These are phyloP conservation scores for Dendronephthya gigantea DNA, from an alignment of 64 coral and sea anemone genomes.

Conservation along the genomic window DNA sequence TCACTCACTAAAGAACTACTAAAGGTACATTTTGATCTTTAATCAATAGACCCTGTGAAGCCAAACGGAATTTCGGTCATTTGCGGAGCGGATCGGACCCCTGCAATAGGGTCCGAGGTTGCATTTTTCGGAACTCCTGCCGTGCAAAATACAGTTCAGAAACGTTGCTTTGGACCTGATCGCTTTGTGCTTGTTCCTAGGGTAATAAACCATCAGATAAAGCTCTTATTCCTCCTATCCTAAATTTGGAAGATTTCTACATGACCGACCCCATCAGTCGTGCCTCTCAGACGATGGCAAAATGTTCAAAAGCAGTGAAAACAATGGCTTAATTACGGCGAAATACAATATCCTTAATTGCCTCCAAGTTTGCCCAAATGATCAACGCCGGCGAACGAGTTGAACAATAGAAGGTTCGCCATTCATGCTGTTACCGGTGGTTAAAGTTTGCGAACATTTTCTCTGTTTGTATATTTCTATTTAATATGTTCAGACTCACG, in stretches of 20 bases:
- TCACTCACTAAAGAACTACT: constrained; percentile 60
- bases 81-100: too few relatives aligned
- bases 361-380: too few relatives aligned
- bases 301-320: constrained; percentile 78
- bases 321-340: constrained; percentile 46
- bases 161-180: not conserved
- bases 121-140: too few relatives aligned
- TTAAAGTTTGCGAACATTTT: not conserved
- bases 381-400: not conserved
- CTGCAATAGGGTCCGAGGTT: too few relatives aligned
- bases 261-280: constrained; percentile 92
- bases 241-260: constrained; percentile 92
- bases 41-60: too few relatives aligned
- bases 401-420: not conserved
- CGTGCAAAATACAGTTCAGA: too few relatives aligned
- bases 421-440: not conserved
- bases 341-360: too few relatives aligned
- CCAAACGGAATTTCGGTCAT: too few relatives aligned
- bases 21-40: constrained; percentile 42
- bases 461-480: not conserved
- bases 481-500: not conserved
- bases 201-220: constrained; percentile 51
- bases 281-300: constrained; percentile 97
- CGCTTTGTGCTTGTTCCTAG: constrained; percentile 36
- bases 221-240: constrained; percentile 51